A percentile compares a stretch with the other conserved stretches of the same genome.
Conservation (phyloP, 2,888 invertebrate genomes). For the Rotaria macrura region DNA sequence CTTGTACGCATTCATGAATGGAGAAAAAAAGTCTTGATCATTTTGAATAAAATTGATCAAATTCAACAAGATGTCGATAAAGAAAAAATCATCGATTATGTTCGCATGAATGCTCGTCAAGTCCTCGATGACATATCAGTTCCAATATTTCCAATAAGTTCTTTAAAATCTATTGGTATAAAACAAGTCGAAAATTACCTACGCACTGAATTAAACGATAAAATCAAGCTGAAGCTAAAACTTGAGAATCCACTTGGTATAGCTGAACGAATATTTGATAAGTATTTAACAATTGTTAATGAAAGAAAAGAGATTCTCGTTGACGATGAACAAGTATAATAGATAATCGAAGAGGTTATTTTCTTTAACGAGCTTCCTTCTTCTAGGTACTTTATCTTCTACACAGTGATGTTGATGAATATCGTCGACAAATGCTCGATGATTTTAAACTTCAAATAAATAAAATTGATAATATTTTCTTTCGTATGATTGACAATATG, state of each 20-base stretch:
- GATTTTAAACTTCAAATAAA: constrained; percentile 17
- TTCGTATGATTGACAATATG: not conserved
- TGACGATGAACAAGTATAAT: not conserved
- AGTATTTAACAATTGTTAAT: not conserved
- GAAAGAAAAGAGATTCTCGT: not conserved
- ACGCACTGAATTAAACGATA: not conserved
- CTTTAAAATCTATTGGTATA: not conserved
- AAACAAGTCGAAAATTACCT: not conserved
- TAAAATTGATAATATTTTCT: constrained; percentile 14
- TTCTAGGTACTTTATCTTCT: not conserved
- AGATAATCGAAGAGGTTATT: not conserved
- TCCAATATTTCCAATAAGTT: constrained; percentile 4
- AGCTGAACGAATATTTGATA: not conserved
- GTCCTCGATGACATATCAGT: not conserved
- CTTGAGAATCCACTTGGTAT: not conserved
- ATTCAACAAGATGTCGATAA: not conserved
- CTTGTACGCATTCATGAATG: not conserved
- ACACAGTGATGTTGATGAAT: not conserved
- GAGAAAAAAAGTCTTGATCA: not conserved
- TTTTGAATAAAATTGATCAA: constrained; percentile 15
- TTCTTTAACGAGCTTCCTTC: not conserved
- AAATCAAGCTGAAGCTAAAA: not conserved
- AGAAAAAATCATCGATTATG: not conserved
- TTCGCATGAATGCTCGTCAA: not conserved
- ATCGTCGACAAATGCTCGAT: constrained; percentile 2